Base-by-base conservation (phyloP, 1,140 invertebrate species). In the Trichomalopsis sarcophagae region DNA sequence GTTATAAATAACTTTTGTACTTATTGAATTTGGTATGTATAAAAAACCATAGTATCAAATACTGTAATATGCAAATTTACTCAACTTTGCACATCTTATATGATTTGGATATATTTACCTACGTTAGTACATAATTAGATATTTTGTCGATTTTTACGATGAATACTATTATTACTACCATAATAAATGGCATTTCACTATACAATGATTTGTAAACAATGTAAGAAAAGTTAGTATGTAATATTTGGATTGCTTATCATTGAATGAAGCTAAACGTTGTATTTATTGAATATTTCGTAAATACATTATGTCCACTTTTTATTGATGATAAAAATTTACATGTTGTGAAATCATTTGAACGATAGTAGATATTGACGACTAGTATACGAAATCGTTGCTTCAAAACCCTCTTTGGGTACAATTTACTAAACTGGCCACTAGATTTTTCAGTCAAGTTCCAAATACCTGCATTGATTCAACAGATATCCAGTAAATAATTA, bases 1-100 rank as follows among this genome's bases (percentile, higher is more conserved):
- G 36, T 17, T 50, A 71, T 50, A 44, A 77, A 78, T 76, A 76
- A 83, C 50, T 76, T 77, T 84, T 78, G 75, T 84, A 71, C 44
- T 78, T 47, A 23, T 44, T 10, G 66, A 77, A 82, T 55, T 62
- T 36, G 44, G 13, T 83, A 11, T 47, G 21, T 83, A 62, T 36
- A 68, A 77, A 68, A 71, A 83, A 77, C 36, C 44, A 47, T 66
- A 74, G 69, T 82, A 82, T 82, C n/a, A 82, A 82, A 82, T 27
- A 44, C n/a, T 75, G 74, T 62, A 47, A 50, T 69, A 27, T 27
- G 27, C 21, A 81, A 73, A 47, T 73, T 73, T 71, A 81, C 47
- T 81, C 30, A 47, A 73, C 11, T 30, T 50, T 73, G 44, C 50
- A 62, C 55, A 21, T 71, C 27, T 69, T 81, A 81, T 81, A 81